These are phyloP conservation scores for Microctenopoma stevenorrisi DNA, from an alignment of 2,797 vertebrate species.

Conservation along the genomic window DNA sequence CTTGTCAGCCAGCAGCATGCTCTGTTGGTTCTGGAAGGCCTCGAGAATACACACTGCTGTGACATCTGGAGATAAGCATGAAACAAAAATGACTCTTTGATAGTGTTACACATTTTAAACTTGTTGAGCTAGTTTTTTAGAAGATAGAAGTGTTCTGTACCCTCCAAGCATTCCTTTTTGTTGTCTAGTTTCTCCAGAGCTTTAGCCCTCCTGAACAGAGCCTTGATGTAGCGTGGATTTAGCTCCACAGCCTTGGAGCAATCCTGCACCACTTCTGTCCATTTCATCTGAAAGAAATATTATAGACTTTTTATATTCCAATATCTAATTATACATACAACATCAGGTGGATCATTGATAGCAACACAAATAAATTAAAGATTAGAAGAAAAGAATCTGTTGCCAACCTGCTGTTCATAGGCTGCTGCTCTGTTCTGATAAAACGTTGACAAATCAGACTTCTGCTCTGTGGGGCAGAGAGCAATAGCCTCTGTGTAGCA, in stretches of 20 bases:
- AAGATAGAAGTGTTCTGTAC: conserved; percentile 66
- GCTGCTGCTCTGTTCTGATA: conserved; percentile 99
- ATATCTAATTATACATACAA: neutral
- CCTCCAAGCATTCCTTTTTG: conserved; percentile 98
- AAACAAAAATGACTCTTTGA: neutral
- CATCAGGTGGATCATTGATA: neutral
- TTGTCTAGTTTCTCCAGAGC: conserved; percentile 96
- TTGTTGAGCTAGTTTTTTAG: neutral
- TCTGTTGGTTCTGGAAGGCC: conserved; percentile 98
- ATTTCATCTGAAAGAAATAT: conserved; percentile 88
- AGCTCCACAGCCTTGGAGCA: conserved; percentile 94
- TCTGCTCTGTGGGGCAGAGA: conserved; percentile 93
- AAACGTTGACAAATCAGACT: conserved; percentile 94
- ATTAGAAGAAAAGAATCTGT: neutral
- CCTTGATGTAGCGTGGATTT: conserved; percentile 97
- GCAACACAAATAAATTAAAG: no score
- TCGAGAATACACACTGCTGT: conserved; percentile 99
- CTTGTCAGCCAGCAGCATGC: conserved; percentile 98
- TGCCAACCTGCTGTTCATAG: conserved; percentile 92
- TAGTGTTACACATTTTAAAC: neutral
- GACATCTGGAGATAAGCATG: conserved; percentile 84
- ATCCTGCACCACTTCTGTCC: conserved; percentile 95
- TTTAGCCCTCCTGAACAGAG: conserved; percentile 96
- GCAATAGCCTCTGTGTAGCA: conserved; percentile 97
- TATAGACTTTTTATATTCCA: neutral